Conservation (phyloP, 2,113 vertebrate genomes). For the cat (Felis catus) region DNA sequence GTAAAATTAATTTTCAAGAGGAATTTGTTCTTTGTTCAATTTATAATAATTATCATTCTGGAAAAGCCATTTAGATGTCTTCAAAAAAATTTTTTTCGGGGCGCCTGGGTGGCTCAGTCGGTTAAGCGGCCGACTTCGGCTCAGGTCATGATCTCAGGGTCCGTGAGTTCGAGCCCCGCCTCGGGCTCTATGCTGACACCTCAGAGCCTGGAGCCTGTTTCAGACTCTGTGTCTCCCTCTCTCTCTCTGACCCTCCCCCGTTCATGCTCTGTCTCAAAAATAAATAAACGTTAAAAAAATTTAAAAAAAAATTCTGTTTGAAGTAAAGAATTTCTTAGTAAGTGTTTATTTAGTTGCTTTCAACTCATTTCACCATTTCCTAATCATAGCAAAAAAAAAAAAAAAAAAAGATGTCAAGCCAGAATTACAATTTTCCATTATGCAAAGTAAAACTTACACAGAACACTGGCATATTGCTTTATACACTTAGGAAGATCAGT, state of each 20-base stretch:
- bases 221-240: too few species aligned
- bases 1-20: not conserved
- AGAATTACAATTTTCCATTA: constrained; percentile 19
- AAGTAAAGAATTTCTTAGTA: constrained; percentile 10
- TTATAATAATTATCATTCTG: not conserved
- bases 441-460: constrained; percentile 11
- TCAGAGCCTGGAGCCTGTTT: too few species aligned
- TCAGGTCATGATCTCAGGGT: too few species aligned
- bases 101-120: too few species aligned
- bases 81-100: not conserved
- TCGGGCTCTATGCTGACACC: too few species aligned
- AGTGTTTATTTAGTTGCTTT: not conserved
- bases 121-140: too few species aligned
- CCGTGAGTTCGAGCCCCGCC: too few species aligned
- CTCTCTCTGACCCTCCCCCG: too few species aligned
- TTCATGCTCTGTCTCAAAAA: too few species aligned
- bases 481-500: not conserved
- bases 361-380: not conserved
- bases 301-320: not conserved
- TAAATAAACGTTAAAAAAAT: too few species aligned
- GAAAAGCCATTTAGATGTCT: not conserved
- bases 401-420: not conserved
- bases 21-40: not conserved
- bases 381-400: not conserved
- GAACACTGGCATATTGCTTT: not conserved